Evolutionary conservation across 2,888 invertebrate species (phyloP), one percentile per base, ranked within the genome.

Genomic region (Agrochola macilenta): DNA sequence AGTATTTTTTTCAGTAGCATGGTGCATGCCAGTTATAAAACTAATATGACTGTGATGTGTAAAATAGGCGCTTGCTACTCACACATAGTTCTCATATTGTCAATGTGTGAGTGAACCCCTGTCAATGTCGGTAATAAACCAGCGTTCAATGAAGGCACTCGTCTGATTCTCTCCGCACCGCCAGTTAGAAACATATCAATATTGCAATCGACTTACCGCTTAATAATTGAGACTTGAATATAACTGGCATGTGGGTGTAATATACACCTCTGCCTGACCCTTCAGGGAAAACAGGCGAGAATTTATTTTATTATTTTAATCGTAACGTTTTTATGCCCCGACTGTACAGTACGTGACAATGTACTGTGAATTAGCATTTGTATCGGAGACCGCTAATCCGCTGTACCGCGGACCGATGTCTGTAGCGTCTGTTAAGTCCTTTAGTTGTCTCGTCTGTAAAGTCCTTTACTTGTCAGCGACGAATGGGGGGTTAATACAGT

Each of bases 351-450:
- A 79, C 82, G 30, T 23, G 57, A 14, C 61, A 66, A 66, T 70
- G 78, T 77, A 57, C 57, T 49, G 63, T 49, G 81, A 69, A 84
- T 84, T 84, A 75, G 66, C 84, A 87, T 84, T 84, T 84, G 75
- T 87, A 84, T 85, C 82, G 78, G 60, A 69, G 84, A 74, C 81
- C 82, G 52, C 78, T 85, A 85, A 85, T 87, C 85, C 86, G 60
- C 65, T 65, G 79, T 61, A 60, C 84, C 71, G 65, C 73, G 69
- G 57, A 72, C 84, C 84, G 75, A 64, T 74, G 85, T 84, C 84
- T 79, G 87, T 58, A 63, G 49, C 70, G 60, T 65, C 61, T 76
- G 83, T 30, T 86, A 78, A 83, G 84, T 83, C 70, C 73, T 76
- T 74, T 64, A 83, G 73, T 83, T 74, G 84, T 76, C 78, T 78